Evolutionary conservation across 2,797 vertebrate genomes (phyloP).

Genomic region (Mycteria americana): DNA sequence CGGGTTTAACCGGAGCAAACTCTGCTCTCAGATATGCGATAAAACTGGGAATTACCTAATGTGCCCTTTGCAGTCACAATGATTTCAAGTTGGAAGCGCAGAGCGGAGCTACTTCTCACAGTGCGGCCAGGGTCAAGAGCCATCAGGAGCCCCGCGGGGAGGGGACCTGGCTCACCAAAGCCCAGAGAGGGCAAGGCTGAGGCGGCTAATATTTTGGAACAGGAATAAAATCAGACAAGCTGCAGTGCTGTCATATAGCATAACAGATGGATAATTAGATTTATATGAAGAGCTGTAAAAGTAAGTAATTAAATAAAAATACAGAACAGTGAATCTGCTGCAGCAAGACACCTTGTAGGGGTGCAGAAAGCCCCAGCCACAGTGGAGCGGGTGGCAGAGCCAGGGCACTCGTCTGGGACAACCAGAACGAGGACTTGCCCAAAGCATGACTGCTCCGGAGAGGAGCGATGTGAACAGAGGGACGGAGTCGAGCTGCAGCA

Average conservation of each 20-base stretch:
- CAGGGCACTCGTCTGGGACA: not conserved
- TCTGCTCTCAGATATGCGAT: not conserved
- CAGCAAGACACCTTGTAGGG: slow-evolving; percentile 24
- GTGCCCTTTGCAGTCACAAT: not conserved
- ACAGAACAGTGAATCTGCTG: slow-evolving; percentile 55
- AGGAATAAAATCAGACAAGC: not conserved
- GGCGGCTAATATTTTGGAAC: not conserved
- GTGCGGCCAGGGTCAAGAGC: not conserved
- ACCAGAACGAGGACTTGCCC: not conserved
- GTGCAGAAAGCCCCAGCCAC: not conserved
- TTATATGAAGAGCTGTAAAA: slow-evolving; percentile 69
- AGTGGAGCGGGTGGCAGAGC: not conserved
- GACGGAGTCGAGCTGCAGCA: not conserved
- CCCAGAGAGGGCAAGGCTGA: slow-evolving; percentile 13
- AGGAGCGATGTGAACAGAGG: not conserved
- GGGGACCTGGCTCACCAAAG: not conserved
- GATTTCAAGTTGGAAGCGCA: accelerated
- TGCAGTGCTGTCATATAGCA: slow-evolving; percentile 2
- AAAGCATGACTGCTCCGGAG: not conserved
- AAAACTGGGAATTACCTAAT: not conserved
- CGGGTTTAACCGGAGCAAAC: not conserved
- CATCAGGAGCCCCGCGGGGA: not conserved
- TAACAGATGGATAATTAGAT: slow-evolving; percentile 75
- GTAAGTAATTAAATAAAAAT: slow-evolving; percentile 71
- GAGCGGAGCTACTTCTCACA: accelerated